These are phyloP conservation scores for Limnodromus scolopaceus DNA, from an alignment of 2,797 vertebrate genomes.

Conservation along the genomic window DNA sequence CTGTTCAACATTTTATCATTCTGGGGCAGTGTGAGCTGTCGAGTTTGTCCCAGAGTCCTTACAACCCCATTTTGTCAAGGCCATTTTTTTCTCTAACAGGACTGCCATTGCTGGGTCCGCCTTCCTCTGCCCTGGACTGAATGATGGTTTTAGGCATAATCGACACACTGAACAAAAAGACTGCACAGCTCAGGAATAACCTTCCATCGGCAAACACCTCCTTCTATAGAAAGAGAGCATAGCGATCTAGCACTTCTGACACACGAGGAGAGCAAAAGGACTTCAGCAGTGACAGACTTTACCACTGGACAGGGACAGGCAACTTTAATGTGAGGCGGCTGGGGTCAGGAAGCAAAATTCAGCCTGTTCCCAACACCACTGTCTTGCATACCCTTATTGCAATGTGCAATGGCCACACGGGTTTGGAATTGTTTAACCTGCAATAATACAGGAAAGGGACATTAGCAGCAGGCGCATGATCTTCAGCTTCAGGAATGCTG, in stretches of 20 bases:
- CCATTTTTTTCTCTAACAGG: neutral
- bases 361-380: neutral
- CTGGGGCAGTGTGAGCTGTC: neutral
- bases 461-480: neutral
- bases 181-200: neutral
- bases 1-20: neutral
- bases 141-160: neutral
- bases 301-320: fast-evolving
- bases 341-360: neutral
- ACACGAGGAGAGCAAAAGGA: neutral
- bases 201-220: neutral
- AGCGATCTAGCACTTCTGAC: neutral
- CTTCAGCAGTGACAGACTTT: neutral
- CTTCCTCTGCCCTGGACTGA: neutral
- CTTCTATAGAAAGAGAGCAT: neutral
- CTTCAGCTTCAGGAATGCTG: neutral
- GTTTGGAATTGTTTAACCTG: neutral
- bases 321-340: fast-evolving
- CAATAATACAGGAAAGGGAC: neutral
- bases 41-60: neutral
- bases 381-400: neutral
- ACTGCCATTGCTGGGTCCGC: neutral
- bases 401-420: fast-evolving
- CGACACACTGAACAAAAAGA: neutral
- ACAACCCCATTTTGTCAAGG: neutral